phyloP scores from a whole-genome alignment of 2,797 vertebrate species.

The Eutrigla gurnardus region DNA sequence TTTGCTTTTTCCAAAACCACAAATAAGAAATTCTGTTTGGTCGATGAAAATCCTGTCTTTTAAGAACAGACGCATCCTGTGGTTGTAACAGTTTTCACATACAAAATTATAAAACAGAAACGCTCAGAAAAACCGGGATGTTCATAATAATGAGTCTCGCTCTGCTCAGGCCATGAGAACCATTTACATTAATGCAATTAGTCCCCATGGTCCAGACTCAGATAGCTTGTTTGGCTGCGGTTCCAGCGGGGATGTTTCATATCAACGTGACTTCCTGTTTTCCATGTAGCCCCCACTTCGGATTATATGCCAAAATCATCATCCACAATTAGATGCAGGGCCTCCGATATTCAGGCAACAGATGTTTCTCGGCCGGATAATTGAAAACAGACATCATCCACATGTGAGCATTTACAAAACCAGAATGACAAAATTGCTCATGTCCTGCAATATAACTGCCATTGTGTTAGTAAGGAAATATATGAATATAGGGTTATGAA shows the following conservation, averaged over 20 bases:
- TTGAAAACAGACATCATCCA: conserved; percentile 26
- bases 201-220: conserved; percentile 36
- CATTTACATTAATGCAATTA: conserved; percentile 57
- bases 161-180: conserved; percentile 39
- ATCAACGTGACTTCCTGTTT: conserved; percentile 53
- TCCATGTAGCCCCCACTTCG: conserved; percentile 31
- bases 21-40: conserved; percentile 53
- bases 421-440: conserved; percentile 11
- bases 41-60: conserved; percentile 41
- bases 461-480: not conserved
- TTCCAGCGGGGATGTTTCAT: conserved; percentile 44
- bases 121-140: not conserved
- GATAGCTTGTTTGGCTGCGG: conserved; percentile 47
- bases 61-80: conserved; percentile 14
- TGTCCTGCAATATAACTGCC: not conserved
- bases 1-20: conserved; percentile 43
- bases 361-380: conserved; percentile 41
- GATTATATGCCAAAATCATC: conserved; percentile 46
- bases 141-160: conserved; percentile 22
- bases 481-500: not conserved
- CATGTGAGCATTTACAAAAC: conserved; percentile 20
- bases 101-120: conserved; percentile 22
- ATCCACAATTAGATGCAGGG: conserved; percentile 34
- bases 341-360: conserved; percentile 36
- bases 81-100: conserved; percentile 18